phyloP scores from a whole-genome alignment of 2,888 invertebrate species.

The Limenitis camilla region DNA sequence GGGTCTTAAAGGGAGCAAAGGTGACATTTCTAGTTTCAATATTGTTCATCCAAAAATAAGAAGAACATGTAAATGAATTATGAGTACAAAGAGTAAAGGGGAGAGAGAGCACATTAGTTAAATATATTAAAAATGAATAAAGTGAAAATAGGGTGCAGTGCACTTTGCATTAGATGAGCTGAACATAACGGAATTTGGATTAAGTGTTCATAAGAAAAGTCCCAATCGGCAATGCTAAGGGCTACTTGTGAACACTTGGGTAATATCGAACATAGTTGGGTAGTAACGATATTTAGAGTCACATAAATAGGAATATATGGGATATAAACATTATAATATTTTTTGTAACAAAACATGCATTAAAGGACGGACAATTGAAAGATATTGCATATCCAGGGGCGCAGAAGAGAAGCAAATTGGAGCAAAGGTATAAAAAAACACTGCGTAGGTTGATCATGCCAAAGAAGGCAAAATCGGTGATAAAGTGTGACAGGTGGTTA shows the following conservation, averaged over 20 bases:
- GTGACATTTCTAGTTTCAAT: neutral
- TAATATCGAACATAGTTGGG: slow-evolving; percentile 6
- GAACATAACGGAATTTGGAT: slow-evolving; percentile 14
- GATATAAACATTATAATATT: slow-evolving; percentile 6
- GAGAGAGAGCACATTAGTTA: neutral
- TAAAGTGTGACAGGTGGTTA: slow-evolving; percentile 14
- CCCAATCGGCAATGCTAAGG: neutral
- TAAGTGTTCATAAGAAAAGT: slow-evolving; percentile 10
- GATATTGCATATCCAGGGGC: neutral
- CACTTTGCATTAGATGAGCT: slow-evolving; percentile 9
- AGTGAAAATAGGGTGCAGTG: slow-evolving; percentile 15
- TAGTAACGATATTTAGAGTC: slow-evolving; percentile 11
- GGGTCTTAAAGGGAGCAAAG: neutral
- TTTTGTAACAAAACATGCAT: slow-evolving; percentile 20
- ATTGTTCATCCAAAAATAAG: too few species aligned
- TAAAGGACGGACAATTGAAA: slow-evolving; percentile 7
- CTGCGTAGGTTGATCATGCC: slow-evolving; percentile 12
- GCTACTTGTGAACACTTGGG: slow-evolving; percentile 20
- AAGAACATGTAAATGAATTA: too few species aligned
- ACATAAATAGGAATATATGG: slow-evolving; percentile 9
- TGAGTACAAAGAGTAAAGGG: neutral
- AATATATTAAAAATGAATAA: slow-evolving; percentile 1
- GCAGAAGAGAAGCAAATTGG: slow-evolving; percentile 1
- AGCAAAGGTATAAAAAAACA: neutral
- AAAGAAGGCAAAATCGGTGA: slow-evolving; percentile 17